Conservation (phyloP, 2,888 invertebrate genomes). For the Noctua janthe region DNA sequence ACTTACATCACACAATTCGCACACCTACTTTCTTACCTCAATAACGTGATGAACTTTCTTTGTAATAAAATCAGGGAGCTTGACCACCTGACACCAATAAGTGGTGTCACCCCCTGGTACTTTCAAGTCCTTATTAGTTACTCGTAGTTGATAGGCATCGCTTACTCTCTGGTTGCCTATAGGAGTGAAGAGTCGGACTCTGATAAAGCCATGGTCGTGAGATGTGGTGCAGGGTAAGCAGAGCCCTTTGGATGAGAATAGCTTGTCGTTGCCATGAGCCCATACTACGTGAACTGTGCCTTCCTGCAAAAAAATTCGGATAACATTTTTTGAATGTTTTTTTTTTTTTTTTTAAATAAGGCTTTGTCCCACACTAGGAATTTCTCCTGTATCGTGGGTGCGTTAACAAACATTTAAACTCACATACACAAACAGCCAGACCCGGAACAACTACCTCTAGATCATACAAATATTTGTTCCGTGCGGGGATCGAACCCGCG, state of each 20-base stretch:
- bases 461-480: too few species aligned
- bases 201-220: conserved; percentile 93
- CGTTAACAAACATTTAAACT: too few species aligned
- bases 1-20: background rate
- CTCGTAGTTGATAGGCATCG: conserved; percentile 90
- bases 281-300: conserved; percentile 97
- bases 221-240: conserved; percentile 89
- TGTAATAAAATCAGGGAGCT: conserved; percentile 92
- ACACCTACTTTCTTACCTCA: conserved; percentile 86
- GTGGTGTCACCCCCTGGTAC: conserved; percentile 97
- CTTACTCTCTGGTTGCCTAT: conserved; percentile 80
- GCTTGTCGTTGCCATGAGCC: conserved; percentile 94
- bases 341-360: too few species aligned
- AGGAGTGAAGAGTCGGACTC: conserved; percentile 92
- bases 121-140: conserved; percentile 91
- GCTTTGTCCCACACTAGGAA: too few species aligned
- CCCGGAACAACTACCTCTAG: too few species aligned
- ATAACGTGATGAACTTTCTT: conserved; percentile 94
- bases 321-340: background rate
- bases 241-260: conserved; percentile 92
- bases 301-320: conserved; percentile 89
- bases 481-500: too few species aligned
- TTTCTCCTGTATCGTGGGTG: too few species aligned
- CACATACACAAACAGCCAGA: too few species aligned
- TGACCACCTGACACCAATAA: conserved; percentile 98